Evolutionary conservation across 1,140 invertebrate genomes (phyloP).

Genomic region (Drosophila malerkotliana): DNA sequence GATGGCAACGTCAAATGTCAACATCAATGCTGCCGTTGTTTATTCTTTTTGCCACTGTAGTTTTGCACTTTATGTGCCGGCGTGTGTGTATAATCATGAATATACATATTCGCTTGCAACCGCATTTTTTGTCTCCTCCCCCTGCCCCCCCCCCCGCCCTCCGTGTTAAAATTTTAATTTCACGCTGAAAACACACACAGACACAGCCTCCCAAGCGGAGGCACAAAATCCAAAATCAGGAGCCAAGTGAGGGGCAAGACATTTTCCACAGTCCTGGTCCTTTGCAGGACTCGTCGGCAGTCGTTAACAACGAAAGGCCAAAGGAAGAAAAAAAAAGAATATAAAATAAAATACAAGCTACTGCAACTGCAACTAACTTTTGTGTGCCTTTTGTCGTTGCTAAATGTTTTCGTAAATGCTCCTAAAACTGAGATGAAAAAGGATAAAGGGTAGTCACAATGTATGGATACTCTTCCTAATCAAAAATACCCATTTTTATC

Average conservation of each 20-base stretch:
- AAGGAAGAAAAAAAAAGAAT: constrained; percentile 4
- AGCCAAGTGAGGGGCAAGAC: constrained; percentile 9
- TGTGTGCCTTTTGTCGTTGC: constrained; percentile 43
- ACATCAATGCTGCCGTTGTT: constrained; percentile 68
- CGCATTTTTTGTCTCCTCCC: constrained; percentile 51
- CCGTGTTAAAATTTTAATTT: constrained; percentile 74
- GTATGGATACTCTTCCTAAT: neutral
- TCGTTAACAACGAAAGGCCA: constrained; percentile 6
- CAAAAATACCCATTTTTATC: neutral
- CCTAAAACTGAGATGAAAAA: constrained; percentile 18
- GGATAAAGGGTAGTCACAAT: neutral
- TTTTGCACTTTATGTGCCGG: constrained; percentile 34
- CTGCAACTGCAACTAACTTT: constrained; percentile 40
- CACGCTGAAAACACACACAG: constrained; percentile 69
- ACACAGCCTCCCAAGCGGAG: constrained; percentile 1
- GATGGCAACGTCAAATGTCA: constrained; percentile 75
- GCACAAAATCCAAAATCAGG: constrained; percentile 7
- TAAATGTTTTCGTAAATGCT: constrained; percentile 60
- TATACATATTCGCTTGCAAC: constrained; percentile 33
- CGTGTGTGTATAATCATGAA: constrained; percentile 27
- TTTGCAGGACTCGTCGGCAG: neutral
- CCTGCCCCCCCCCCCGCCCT: neutral
- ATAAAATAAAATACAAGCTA: constrained; percentile 5
- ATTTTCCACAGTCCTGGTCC: neutral
- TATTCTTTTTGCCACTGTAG: constrained; percentile 61